Conservation (phyloP, 1,140 invertebrate genomes). For the Ruditapes philippinarum region DNA sequence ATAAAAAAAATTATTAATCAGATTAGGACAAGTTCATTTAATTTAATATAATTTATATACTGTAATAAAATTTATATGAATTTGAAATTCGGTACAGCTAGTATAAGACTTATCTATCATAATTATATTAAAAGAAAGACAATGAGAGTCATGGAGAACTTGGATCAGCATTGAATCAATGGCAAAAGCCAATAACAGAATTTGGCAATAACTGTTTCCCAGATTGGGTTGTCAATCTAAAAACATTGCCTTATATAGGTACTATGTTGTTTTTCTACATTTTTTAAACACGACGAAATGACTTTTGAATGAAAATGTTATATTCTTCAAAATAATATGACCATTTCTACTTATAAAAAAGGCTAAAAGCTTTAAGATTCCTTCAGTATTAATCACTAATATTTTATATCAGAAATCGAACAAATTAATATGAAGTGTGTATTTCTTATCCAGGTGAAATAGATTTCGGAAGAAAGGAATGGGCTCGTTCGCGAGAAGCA, state of each 20-base stretch:
- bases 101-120: neutral
- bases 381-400: too few relatives aligned
- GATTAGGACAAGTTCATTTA: neutral
- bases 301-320: neutral
- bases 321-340: neutral
- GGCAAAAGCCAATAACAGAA: constrained; percentile 13
- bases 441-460: constrained; percentile 18
- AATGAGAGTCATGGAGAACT: neutral
- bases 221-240: neutral
- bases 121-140: neutral
- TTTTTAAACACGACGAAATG: too few relatives aligned
- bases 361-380: neutral
- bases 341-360: neutral
- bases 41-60: neutral
- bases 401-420: neutral
- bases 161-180: constrained; percentile 22
- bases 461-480: constrained; percentile 37
- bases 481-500: constrained; percentile 9
- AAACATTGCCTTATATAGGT: constrained; percentile 16
- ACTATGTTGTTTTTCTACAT: neutral
- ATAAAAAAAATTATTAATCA: neutral
- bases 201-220: neutral
- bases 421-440: neutral
- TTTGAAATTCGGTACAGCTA: neutral
- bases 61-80: neutral